A percentile compares a stretch with the other conserved stretches of the same genome.
These are phyloP conservation scores for Cataglyphis rosenhaueri DNA, from an alignment of 2,888 invertebrate species.

Conservation along the genomic window DNA sequence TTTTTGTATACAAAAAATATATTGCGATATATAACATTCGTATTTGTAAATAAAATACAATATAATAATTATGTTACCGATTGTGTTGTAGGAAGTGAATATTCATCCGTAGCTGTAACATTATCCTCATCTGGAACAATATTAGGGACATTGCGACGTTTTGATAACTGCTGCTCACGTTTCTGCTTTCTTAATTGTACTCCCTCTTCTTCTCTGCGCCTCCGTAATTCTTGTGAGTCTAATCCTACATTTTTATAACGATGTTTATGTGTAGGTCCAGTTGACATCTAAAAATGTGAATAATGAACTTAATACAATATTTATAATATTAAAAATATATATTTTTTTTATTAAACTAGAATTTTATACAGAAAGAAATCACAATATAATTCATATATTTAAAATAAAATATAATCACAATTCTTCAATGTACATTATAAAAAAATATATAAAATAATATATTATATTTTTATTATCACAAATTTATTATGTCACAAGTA, in stretches of 20 bases:
- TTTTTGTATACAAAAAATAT: not conserved
- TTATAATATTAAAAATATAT: not conserved
- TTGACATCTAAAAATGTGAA: slow-evolving; percentile 89
- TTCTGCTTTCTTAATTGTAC: slow-evolving; percentile 98
- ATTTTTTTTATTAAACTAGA: not conserved
- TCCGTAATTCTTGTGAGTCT: slow-evolving; percentile 96
- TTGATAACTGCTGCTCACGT: slow-evolving; percentile 97
- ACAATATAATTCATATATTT: not conserved
- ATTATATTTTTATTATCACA: not conserved
- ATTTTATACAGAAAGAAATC: not conserved
- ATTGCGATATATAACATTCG: not conserved
- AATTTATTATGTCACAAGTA: not conserved
- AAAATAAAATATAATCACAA: not conserved
- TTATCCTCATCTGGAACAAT: slow-evolving; percentile 81
- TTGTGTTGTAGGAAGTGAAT: slow-evolving; percentile 74
- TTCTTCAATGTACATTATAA: not conserved
- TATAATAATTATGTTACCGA: slow-evolving; percentile 64
- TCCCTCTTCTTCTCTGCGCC: slow-evolving; percentile 97
- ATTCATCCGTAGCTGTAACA: slow-evolving; percentile 77
- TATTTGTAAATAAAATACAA: not conserved
- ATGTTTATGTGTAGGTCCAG: slow-evolving; percentile 92
- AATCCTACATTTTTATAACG: slow-evolving; percentile 97
- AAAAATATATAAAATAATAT: not conserved
- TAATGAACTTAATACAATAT: not conserved
- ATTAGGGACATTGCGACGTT: slow-evolving; percentile 93